Evolutionary conservation across 2,888 invertebrate genomes (phyloP).

Genomic region (Tenthredo amoena): DNA sequence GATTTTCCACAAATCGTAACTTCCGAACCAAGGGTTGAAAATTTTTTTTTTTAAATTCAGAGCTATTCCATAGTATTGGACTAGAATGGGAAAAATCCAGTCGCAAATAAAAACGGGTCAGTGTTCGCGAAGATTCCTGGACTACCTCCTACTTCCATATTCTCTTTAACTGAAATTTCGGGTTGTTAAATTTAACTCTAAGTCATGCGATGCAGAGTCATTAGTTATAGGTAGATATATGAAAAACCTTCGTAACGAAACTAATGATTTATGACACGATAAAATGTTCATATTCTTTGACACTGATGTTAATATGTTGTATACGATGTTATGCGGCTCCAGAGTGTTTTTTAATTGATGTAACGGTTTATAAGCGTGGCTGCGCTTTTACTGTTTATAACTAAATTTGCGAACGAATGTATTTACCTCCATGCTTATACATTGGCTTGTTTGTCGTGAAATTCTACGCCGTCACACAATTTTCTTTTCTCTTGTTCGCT

Average conservation of each 20-base stretch:
- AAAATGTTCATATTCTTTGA: neutral
- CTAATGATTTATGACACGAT: neutral
- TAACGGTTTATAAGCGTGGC: neutral
- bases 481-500: neutral
- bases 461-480: neutral
- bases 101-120: too few relatives aligned
- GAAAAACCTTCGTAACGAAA: neutral
- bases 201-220: too few relatives aligned
- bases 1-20: too few relatives aligned
- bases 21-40: too few relatives aligned
- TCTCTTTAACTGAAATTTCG: too few relatives aligned
- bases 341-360: constrained; percentile 1
- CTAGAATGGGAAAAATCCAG: too few relatives aligned
- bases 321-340: neutral
- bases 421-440: neutral
- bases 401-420: neutral
- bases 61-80: too few relatives aligned
- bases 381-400: neutral
- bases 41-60: too few relatives aligned
- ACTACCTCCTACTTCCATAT: too few relatives aligned
- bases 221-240: neutral
- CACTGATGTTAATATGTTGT: neutral
- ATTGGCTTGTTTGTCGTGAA: neutral
- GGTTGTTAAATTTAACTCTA: too few relatives aligned
- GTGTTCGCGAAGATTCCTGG: too few relatives aligned